A percentile compares a stretch with the other conserved stretches of the same genome.
phyloP scores from a whole-genome alignment of 2,113 vertebrate genomes.

The Nannobrachium achirus region DNA sequence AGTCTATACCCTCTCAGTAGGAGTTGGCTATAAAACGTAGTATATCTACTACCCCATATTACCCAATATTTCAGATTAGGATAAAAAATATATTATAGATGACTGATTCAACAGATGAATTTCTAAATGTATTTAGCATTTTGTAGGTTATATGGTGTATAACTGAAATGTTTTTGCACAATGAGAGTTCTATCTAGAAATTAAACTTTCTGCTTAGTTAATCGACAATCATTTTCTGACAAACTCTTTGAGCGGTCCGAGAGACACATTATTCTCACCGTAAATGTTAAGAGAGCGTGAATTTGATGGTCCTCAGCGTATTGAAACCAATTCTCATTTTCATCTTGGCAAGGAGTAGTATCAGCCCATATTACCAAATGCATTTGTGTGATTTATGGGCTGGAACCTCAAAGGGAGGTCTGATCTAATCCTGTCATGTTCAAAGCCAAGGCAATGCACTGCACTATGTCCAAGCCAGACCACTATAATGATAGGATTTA shows the following conservation, averaged over 20 bases:
- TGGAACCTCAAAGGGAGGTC: constrained; percentile 55
- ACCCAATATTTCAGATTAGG: too few species aligned
- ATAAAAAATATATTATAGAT: too few species aligned
- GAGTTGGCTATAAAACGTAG: too few species aligned
- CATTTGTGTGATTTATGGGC: constrained; percentile 61
- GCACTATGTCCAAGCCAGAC: constrained; percentile 38
- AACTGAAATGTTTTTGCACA: too few species aligned
- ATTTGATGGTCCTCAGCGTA: constrained; percentile 37
- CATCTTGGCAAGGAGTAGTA: constrained; percentile 20
- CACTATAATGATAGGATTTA: constrained; percentile 50
- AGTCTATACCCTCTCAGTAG: too few species aligned
- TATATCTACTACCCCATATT: too few species aligned
- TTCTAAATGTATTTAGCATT: too few species aligned
- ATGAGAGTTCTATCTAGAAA: too few species aligned
- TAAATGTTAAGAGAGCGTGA: constrained; percentile 30
- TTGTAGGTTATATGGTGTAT: too few species aligned
- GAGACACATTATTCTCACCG: constrained; percentile 21
- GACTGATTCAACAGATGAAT: too few species aligned
- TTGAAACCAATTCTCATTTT: constrained; percentile 38
- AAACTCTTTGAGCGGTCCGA: not conserved
- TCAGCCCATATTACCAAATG: constrained; percentile 41
- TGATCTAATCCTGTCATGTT: constrained; percentile 54
- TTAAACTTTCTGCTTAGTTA: too few species aligned
- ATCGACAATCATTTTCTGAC: too few species aligned
- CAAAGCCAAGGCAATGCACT: constrained; percentile 42